Evolutionary conservation across 2,888 invertebrate genomes (phyloP).

Genomic region (Troides helena): DNA sequence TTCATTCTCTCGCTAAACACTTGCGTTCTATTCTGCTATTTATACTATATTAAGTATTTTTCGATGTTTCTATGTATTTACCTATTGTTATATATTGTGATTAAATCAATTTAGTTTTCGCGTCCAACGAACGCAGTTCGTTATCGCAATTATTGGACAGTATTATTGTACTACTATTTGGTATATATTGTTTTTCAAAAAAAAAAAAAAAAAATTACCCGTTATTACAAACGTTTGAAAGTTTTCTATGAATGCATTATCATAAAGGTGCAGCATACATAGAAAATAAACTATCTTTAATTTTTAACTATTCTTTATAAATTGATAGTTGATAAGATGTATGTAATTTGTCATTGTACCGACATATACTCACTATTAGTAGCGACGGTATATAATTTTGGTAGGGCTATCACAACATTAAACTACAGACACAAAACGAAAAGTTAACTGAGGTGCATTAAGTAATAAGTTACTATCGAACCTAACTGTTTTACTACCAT

Average conservation of each 20-base stretch:
- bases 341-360: slow-evolving; percentile 19
- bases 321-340: slow-evolving; percentile 11
- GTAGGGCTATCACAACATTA: background rate
- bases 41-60: slow-evolving; percentile 24
- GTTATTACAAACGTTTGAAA: background rate
- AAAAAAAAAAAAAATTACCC: background rate
- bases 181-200: background rate
- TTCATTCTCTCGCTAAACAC: background rate
- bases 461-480: background rate
- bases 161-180: background rate
- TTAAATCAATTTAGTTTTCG: slow-evolving; percentile 14
- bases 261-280: background rate
- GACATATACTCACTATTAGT: slow-evolving; percentile 21
- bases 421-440: too few species aligned
- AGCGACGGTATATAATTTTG: slow-evolving; percentile 5
- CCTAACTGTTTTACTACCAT: background rate
- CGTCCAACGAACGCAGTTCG: background rate
- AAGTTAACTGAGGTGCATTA: background rate
- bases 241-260: background rate
- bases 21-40: background rate
- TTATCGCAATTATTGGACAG: background rate
- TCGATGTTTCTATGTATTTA: slow-evolving; percentile 17
- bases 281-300: background rate
- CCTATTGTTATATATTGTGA: slow-evolving; percentile 5
- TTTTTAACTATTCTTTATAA: background rate